Conservation (phyloP, 2,797 vertebrate species). For the Dromococcyx pavoninus region DNA sequence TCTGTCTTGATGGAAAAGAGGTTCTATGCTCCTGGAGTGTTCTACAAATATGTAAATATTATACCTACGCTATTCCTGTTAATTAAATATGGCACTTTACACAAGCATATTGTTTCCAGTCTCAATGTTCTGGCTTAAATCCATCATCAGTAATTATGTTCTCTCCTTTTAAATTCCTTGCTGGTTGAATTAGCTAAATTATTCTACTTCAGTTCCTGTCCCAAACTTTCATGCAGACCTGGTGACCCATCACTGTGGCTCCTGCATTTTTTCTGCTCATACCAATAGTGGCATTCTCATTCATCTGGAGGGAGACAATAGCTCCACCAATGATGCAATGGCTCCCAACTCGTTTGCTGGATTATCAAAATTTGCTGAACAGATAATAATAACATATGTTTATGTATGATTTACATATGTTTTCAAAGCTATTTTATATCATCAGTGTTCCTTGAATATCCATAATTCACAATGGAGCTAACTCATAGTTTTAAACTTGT, state of each 20-base stretch:
- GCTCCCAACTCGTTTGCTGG: not conserved
- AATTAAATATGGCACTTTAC: constrained; percentile 62
- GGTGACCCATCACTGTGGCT: not conserved
- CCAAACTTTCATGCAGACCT: not conserved
- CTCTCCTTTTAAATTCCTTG: constrained; percentile 47
- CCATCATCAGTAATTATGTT: constrained; percentile 43
- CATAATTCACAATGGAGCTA: not conserved
- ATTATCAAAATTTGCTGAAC: not conserved
- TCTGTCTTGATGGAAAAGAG: constrained; percentile 50
- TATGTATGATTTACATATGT: fast-evolving
- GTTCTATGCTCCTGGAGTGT: constrained; percentile 43
- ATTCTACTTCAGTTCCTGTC: constrained; percentile 27
- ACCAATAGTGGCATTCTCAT: not conserved
- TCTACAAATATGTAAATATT: constrained; percentile 67
- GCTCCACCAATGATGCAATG: not conserved
- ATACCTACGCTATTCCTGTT: constrained; percentile 47
- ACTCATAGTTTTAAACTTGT: not conserved
- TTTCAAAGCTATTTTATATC: not conserved
- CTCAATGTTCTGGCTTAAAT: constrained; percentile 59
- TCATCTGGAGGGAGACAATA: not conserved
- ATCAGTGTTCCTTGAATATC: not conserved
- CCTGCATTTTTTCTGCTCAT: fast-evolving
- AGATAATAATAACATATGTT: fast-evolving
- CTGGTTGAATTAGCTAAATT: constrained; percentile 29
- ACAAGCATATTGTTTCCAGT: constrained; percentile 55